A percentile compares a stretch with the other conserved stretches of the same genome.
Evolutionary conservation across 2,888 invertebrate species (phyloP).

Genomic region (Morpho achilles): DNA sequence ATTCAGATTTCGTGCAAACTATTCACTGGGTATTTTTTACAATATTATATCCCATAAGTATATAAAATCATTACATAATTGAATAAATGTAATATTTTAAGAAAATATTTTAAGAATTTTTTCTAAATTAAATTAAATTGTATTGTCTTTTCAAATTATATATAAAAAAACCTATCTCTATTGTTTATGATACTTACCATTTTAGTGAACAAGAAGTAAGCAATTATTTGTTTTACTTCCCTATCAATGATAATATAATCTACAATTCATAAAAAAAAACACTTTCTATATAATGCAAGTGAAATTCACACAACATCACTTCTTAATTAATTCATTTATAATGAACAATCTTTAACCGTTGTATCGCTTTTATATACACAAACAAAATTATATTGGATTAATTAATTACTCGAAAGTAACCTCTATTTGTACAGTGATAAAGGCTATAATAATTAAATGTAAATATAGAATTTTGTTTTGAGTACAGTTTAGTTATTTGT

Average conservation of each 20-base stretch:
- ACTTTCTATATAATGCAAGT: background rate
- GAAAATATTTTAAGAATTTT: no score
- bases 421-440: background rate
- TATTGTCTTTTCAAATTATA: no score
- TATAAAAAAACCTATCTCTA: no score
- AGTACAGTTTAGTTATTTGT: conserved; percentile 3
- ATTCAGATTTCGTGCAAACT: no score
- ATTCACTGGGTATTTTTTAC: no score
- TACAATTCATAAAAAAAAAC: background rate
- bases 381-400: background rate
- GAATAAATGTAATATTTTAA: no score
- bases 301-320: conserved; percentile 2
- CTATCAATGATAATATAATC: background rate
- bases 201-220: no score
- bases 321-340: conserved; percentile 5
- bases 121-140: no score
- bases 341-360: conserved; percentile 3
- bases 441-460: background rate
- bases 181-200: no score
- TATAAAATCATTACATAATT: no score
- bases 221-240: no score
- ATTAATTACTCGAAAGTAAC: background rate
- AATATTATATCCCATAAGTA: no score
- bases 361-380: conserved; percentile 12
- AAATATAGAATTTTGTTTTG: background rate